These are phyloP conservation scores for Drosophila parvula DNA, from an alignment of 1,140 invertebrate genomes.

Conservation along the genomic window DNA sequence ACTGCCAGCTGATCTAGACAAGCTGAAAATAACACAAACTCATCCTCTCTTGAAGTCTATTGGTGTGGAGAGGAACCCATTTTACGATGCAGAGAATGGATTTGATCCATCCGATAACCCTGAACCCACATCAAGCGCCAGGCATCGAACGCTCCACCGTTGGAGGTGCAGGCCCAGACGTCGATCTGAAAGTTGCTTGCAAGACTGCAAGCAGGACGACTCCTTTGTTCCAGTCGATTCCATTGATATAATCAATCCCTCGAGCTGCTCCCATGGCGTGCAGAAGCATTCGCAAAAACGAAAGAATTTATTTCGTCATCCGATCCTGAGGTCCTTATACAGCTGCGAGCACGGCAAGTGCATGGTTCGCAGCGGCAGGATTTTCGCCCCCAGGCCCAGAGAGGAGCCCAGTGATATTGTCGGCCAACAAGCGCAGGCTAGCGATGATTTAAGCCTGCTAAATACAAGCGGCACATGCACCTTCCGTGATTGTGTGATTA, in stretches of 20 bases:
- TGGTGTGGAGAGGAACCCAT: slow-evolving; percentile 34
- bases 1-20: slow-evolving; percentile 40
- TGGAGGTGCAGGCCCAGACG: slow-evolving; percentile 59
- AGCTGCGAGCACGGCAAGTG: slow-evolving; percentile 56
- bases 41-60: slow-evolving; percentile 30
- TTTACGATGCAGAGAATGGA: slow-evolving; percentile 41
- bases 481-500: slow-evolving; percentile 65
- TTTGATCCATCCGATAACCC: slow-evolving; percentile 21
- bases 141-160: slow-evolving; percentile 37
- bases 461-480: slow-evolving; percentile 37
- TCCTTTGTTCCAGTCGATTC: slow-evolving; percentile 19
- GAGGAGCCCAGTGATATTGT: slow-evolving; percentile 37
- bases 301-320: slow-evolving; percentile 58
- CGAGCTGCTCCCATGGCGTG: slow-evolving; percentile 50
- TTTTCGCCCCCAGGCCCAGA: slow-evolving; percentile 8
- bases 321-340: slow-evolving; percentile 50
- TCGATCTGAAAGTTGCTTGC: slow-evolving; percentile 66
- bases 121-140: slow-evolving; percentile 9
- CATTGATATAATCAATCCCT: slow-evolving; percentile 40
- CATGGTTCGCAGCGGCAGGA: slow-evolving; percentile 32
- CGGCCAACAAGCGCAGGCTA: slow-evolving; percentile 25
- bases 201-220: slow-evolving; percentile 51
- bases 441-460: slow-evolving; percentile 13
- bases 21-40: slow-evolving; percentile 53
- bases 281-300: slow-evolving; percentile 51